Conservation (phyloP, 2,113 vertebrate species). For the Salminus brasiliensis region DNA sequence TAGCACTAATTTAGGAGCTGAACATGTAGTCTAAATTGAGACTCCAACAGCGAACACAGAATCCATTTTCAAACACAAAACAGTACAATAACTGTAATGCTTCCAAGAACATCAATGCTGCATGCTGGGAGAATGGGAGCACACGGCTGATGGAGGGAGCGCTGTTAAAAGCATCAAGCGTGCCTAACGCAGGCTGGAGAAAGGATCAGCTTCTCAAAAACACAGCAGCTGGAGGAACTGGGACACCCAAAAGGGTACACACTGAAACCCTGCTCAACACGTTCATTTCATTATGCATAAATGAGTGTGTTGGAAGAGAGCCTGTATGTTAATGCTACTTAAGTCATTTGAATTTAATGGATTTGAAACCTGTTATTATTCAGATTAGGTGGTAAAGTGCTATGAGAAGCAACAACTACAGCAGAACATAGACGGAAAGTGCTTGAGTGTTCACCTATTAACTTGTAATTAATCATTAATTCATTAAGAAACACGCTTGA, state of each 20-base stretch:
- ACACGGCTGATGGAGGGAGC: not conserved
- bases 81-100: not conserved
- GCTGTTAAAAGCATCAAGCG: conserved; percentile 9
- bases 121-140: conserved; percentile 13
- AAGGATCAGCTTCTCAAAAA: not conserved
- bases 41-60: not conserved
- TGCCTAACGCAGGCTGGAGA: not conserved
- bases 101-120: not conserved
- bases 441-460: not conserved
- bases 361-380: not conserved
- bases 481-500: too few relatives aligned
- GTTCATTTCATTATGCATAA: not conserved
- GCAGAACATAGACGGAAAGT: not conserved
- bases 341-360: conserved; percentile 1
- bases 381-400: not conserved
- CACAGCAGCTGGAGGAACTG: not conserved
- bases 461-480: not conserved
- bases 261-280: conserved; percentile 1
- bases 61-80: not conserved
- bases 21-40: not conserved
- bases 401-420: not conserved
- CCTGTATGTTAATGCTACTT: conserved; percentile 7
- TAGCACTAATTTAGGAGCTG: not conserved
- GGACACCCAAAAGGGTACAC: not conserved
- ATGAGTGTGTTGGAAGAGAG: not conserved